Conservation (phyloP, 2,113 vertebrate species). For the Megaleporinus macrocephalus region DNA sequence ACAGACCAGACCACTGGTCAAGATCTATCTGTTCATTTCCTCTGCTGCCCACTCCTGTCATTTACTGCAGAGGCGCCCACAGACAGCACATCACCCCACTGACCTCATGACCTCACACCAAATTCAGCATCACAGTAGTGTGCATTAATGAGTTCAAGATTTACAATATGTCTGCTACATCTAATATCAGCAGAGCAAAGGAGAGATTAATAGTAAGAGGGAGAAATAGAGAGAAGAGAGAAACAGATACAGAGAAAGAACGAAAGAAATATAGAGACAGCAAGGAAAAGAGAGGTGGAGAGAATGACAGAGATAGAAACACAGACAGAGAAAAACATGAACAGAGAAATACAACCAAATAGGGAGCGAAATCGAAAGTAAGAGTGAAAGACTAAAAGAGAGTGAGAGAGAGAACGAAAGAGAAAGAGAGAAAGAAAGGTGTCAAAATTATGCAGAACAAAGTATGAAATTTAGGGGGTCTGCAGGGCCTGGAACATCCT, state of each 20-base stretch:
- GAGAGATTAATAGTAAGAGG: neutral
- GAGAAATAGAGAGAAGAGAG: neutral
- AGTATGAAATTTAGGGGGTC: no score
- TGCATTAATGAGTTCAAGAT: neutral
- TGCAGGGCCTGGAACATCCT: no score
- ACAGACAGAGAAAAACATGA: no score
- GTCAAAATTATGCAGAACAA: no score
- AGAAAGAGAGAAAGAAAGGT: no score
- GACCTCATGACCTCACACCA: neutral
- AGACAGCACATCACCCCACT: neutral
- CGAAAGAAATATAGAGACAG: neutral
- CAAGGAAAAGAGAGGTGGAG: neutral
- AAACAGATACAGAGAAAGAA: neutral
- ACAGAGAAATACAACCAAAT: no score
- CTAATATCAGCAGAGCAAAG: neutral
- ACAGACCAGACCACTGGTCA: neutral
- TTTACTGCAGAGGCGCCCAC: neutral
- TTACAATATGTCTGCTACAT: neutral
- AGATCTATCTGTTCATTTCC: conserved; percentile 14
- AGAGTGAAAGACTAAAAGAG: no score
- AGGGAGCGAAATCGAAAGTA: no score
- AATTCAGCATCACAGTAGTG: neutral
- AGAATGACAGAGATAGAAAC: neutral
- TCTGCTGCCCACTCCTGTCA: neutral
- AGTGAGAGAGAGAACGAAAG: no score